Evolutionary conservation across 2,888 invertebrate species (phyloP).

Genomic region (Lithophane ornitopus): DNA sequence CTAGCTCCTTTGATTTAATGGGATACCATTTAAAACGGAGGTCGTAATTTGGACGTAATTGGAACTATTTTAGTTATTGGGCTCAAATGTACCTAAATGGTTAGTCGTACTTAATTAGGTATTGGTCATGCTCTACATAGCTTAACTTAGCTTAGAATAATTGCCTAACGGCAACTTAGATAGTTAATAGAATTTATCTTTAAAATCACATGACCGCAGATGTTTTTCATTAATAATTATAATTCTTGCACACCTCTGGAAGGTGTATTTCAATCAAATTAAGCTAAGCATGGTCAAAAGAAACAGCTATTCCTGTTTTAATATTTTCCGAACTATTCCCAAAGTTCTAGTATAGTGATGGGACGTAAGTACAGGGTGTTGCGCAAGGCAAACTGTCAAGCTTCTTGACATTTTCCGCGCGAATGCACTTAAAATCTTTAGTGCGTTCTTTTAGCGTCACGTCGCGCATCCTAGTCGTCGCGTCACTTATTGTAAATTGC

Average conservation of each 20-base stretch:
- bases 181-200: neutral
- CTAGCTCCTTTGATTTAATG: conserved; percentile 8
- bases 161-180: neutral
- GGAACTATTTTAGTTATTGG: conserved; percentile 6
- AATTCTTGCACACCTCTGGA: neutral
- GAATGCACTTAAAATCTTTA: conserved; percentile 64
- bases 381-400: conserved; percentile 51
- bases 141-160: conserved; percentile 7
- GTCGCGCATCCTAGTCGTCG: conserved; percentile 20
- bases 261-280: conserved; percentile 9
- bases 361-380: conserved; percentile 39
- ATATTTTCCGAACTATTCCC: conserved; percentile 13
- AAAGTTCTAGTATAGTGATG: conserved; percentile 11
- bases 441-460: conserved; percentile 56
- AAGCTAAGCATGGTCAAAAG: neutral
- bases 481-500: conserved; percentile 61
- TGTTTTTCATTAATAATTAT: neutral
- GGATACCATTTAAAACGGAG: neutral
- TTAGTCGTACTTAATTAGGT: conserved; percentile 3
- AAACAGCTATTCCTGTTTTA: neutral
- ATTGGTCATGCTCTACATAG: conserved; percentile 3
- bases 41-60: conserved; percentile 12
- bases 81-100: neutral
- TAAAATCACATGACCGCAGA: too few relatives aligned
- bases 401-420: conserved; percentile 60